phyloP scores from a whole-genome alignment of 2,113 vertebrate genomes.

The Oryzias celebensis region DNA sequence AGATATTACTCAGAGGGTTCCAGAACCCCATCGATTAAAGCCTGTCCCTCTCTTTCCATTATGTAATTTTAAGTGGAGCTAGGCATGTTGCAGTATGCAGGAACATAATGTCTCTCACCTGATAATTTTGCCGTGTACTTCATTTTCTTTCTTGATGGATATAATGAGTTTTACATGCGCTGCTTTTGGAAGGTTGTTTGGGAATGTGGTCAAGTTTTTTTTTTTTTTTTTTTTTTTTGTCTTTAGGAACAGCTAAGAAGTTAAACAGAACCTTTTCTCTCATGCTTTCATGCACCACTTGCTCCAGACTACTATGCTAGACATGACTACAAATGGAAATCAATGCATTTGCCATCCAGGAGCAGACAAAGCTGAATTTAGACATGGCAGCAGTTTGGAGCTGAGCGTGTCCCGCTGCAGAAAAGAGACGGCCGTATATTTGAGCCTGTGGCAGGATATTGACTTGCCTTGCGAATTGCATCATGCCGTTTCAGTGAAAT shows the following conservation, averaged over 20 bases:
- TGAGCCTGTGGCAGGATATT: slow-evolving; percentile 28
- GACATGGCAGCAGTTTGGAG: slow-evolving; percentile 21
- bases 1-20: slow-evolving; percentile 29
- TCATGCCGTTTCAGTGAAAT: slow-evolving; percentile 37
- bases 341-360: slow-evolving; percentile 32
- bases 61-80: slow-evolving; percentile 47
- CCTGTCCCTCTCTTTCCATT: slow-evolving; percentile 60
- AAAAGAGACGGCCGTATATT: slow-evolving; percentile 6
- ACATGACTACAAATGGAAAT: slow-evolving; percentile 40
- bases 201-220: slow-evolving; percentile 52
- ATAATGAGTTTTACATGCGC: slow-evolving; percentile 75
- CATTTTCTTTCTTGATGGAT: slow-evolving; percentile 66
- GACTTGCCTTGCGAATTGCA: slow-evolving; percentile 14
- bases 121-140: slow-evolving; percentile 60
- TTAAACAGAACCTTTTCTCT: slow-evolving; percentile 63
- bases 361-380: slow-evolving; percentile 26
- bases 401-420: slow-evolving; percentile 5
- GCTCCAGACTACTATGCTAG: slow-evolving; percentile 39
- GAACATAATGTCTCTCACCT: slow-evolving; percentile 68
- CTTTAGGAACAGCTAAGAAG: slow-evolving; percentile 57
- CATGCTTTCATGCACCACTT: slow-evolving; percentile 46
- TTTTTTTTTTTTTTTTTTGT: slow-evolving; percentile 31
- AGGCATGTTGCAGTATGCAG: slow-evolving; percentile 48
- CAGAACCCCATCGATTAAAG: slow-evolving; percentile 51
- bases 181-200: slow-evolving; percentile 62